A percentile compares a stretch with the other conserved stretches of the same genome.
Evolutionary conservation across 2,113 vertebrate genomes (phyloP).

Genomic region (Etheostoma spectabile): DNA sequence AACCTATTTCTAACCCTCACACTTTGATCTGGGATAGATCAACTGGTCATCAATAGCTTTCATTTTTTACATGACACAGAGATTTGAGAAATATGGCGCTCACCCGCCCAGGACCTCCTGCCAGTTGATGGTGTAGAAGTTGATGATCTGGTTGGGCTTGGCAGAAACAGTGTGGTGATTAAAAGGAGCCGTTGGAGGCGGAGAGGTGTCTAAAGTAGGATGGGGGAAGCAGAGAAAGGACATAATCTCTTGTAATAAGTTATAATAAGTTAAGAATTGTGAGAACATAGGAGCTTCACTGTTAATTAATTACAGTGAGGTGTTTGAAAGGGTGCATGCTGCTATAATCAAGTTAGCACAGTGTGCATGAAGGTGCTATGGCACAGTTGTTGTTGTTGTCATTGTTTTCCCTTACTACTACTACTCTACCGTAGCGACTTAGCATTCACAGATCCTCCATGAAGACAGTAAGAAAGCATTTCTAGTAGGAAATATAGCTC

Average conservation of each 20-base stretch:
- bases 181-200: conserved; percentile 90
- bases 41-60: not conserved
- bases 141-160: conserved; percentile 90
- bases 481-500: not conserved
- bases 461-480: not conserved
- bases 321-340: conserved; percentile 12
- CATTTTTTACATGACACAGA: conserved; percentile 1
- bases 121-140: conserved; percentile 91
- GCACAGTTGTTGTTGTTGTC: conserved; percentile 5
- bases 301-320: conserved; percentile 31
- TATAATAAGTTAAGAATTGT: conserved; percentile 20
- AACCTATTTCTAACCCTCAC: conserved; percentile 27
- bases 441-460: not conserved
- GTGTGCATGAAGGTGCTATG: conserved; percentile 14
- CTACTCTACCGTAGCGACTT: not conserved
- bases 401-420: not conserved
- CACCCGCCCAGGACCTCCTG: conserved; percentile 94
- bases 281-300: conserved; percentile 45
- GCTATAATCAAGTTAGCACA: conserved; percentile 49
- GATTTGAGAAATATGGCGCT: conserved; percentile 59
- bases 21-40: conserved; percentile 50
- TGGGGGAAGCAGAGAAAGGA: conserved; percentile 28
- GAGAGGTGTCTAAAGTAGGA: conserved; percentile 82
- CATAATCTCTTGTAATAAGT: conserved; percentile 47
- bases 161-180: conserved; percentile 92